These are phyloP conservation scores for Knipowitschia caucasica DNA, from an alignment of 2,797 vertebrate species.

Conservation along the genomic window DNA sequence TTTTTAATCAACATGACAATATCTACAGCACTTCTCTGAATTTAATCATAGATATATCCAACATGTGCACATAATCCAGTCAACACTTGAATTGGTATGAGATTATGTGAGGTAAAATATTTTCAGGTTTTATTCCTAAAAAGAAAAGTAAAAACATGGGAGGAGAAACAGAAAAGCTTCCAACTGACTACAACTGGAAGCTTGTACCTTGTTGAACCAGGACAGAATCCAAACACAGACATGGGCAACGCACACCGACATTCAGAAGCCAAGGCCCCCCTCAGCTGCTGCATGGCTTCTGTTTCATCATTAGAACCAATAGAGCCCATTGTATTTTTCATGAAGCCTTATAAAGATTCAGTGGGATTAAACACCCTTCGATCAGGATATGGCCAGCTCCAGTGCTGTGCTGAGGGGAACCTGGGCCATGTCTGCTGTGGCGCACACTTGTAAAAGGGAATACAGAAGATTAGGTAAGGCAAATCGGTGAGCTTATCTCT, in stretches of 20 bases:
- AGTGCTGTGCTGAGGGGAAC: neutral
- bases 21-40: slow-evolving; percentile 80
- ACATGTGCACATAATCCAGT: slow-evolving; percentile 70
- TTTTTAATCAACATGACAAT: slow-evolving; percentile 82
- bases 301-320: too few species aligned
- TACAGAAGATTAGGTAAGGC: slow-evolving; percentile 76
- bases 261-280: slow-evolving; percentile 29
- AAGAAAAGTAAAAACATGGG: slow-evolving; percentile 20
- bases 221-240: slow-evolving; percentile 56
- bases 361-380: too few species aligned
- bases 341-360: too few species aligned
- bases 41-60: slow-evolving; percentile 80
- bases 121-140: slow-evolving; percentile 54
- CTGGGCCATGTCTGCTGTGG: slow-evolving; percentile 55
- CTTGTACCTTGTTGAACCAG: slow-evolving; percentile 62
- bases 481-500: slow-evolving; percentile 81
- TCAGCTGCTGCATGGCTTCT: neutral
- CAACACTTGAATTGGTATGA: slow-evolving; percentile 74
- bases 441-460: slow-evolving; percentile 61
- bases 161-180: slow-evolving; percentile 13
- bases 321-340: too few species aligned
- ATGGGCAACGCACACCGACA: slow-evolving; percentile 34
- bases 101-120: slow-evolving; percentile 73
- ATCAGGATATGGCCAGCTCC: too few species aligned
- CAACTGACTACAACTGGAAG: slow-evolving; percentile 49